phyloP scores from a whole-genome alignment of 2,797 vertebrate genomes.

The Tangara arthus region DNA sequence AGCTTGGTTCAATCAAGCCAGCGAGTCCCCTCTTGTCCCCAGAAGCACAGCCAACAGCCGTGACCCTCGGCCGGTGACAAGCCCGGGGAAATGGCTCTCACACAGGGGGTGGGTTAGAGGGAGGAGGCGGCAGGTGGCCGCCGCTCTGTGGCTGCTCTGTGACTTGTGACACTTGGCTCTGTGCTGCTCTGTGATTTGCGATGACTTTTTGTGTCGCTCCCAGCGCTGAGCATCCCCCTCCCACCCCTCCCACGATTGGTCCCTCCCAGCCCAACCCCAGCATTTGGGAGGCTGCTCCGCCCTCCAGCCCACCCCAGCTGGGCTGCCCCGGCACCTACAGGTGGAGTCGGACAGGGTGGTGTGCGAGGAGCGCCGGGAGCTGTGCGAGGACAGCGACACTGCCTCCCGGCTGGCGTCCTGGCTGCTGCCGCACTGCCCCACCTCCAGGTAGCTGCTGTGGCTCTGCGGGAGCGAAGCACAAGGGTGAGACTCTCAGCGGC shows the following conservation, averaged over 20 bases:
- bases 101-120: not conserved
- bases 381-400: constrained; percentile 81
- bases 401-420: constrained; percentile 54
- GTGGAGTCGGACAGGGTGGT: constrained; percentile 80
- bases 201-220: rapidly evolving
- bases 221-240: not conserved
- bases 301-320: rapidly evolving
- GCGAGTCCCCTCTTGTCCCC: not conserved
- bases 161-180: not conserved
- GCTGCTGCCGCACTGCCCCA: constrained; percentile 59
- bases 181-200: not conserved
- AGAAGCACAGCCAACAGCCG: not conserved
- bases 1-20: not conserved
- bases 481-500: rapidly evolving
- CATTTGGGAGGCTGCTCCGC: not conserved
- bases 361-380: constrained; percentile 80
- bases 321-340: not conserved
- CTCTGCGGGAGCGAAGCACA: constrained; percentile 71
- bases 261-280: rapidly evolving
- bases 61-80: not conserved
- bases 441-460: constrained; percentile 78
- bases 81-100: not conserved
- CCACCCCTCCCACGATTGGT: rapidly evolving
- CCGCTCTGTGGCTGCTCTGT: not conserved
- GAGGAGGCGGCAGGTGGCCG: rapidly evolving